Percentiles rank a stretch among this genome's conserved stretches.
These are phyloP conservation scores for Turritopsis rubra DNA, from an alignment of 30 jellyfish, hydroid and myxozoan genomes.

Conservation along the genomic window DNA sequence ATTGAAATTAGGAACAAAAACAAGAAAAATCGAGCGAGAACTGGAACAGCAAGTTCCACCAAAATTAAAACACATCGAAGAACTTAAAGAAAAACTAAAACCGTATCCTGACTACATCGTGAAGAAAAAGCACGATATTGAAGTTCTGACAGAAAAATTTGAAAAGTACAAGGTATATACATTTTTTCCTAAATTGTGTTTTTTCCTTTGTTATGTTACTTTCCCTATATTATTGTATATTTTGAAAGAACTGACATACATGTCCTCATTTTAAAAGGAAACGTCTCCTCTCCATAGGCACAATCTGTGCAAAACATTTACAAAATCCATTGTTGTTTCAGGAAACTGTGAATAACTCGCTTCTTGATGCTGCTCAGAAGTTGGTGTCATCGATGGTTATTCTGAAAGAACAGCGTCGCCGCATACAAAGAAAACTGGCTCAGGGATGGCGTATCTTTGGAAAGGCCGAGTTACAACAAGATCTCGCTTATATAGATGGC, in stretches of 20 bases:
- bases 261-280: too few relatives aligned
- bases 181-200: too few relatives aligned
- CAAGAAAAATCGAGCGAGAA: background rate
- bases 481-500: background rate
- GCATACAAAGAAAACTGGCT: background rate
- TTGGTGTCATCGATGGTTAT: background rate
- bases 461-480: background rate
- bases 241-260: background rate
- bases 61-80: background rate
- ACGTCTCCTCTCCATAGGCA: too few relatives aligned
- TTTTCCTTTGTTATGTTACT: too few relatives aligned
- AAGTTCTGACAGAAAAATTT: background rate
- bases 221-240: background rate
- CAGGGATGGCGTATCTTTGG: background rate
- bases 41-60: background rate
- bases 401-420: background rate
- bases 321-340: background rate
- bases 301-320: background rate
- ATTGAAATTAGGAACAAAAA: background rate
- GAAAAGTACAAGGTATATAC: background rate
- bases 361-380: background rate
- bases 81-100: background rate
- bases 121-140: background rate
- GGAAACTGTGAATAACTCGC: background rate
- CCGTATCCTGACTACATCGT: background rate